Evolutionary conservation across 2,888 invertebrate species (phyloP).

Genomic region (Trachelus tabidus): DNA sequence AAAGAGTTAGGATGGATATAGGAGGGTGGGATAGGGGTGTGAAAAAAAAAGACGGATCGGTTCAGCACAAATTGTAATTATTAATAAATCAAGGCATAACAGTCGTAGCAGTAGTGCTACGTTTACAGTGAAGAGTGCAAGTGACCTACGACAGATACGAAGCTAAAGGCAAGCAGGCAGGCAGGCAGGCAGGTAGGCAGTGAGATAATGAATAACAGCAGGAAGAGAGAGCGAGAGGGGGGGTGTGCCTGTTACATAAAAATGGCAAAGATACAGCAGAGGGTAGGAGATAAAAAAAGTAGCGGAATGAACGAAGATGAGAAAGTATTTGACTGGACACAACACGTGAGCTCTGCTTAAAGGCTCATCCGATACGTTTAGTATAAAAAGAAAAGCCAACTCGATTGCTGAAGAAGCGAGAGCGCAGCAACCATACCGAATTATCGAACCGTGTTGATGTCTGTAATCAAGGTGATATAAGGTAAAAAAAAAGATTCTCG

Average conservation of each 20-base stretch:
- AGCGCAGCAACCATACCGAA: constrained; percentile 7
- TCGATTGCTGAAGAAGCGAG: not conserved
- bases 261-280: constrained; percentile 3
- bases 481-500: constrained; percentile 50
- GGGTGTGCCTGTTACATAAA: not conserved
- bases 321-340: constrained; percentile 5
- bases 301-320: constrained; percentile 3
- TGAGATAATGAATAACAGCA: not conserved
- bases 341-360: not conserved
- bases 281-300: constrained; percentile 3
- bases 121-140: not conserved
- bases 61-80: not conserved
- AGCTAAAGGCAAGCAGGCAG: not conserved
- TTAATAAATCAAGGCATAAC: not conserved
- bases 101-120: not conserved
- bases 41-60: not conserved
- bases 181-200: not conserved
- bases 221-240: constrained; percentile 7
- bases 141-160: not conserved
- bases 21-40: too few species aligned
- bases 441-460: constrained; percentile 6
- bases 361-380: not conserved
- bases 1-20: too few species aligned
- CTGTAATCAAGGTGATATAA: constrained; percentile 7
- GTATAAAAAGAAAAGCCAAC: not conserved